Evolutionary conservation across 2,888 invertebrate species (phyloP), one percentile per base, ranked within the genome.

Genomic region (Limnephilus auricula): DNA sequence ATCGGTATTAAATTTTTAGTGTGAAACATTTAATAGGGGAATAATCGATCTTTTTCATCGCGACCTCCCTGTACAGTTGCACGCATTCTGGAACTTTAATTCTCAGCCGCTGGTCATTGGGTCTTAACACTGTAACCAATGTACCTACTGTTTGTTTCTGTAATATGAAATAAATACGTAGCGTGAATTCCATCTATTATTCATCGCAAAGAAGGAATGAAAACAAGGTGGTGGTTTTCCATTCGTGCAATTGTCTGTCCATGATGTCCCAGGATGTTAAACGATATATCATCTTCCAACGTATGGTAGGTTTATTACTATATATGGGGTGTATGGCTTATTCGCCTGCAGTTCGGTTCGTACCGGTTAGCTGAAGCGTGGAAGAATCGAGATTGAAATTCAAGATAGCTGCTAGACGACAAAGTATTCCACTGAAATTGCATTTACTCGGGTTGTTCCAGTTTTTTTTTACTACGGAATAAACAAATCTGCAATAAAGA

Each of bases 361-460:
- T 65, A 80, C 80, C 6, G 30, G 80, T 80, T 80, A 80, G 80
- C 4, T 80, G 80, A 32, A 80, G 80, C 80, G 15, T 80, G 32
- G 13, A 32, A 80, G 80, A 32, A 80, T 80, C 13, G 80, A 80
- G 80, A 80, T 80, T 80, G 80, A 32, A 80, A 80, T 80, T 80
- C 80, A 80, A 80, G 80, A 80, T 31, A 80, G 31, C 80, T 31
- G 15, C 80, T 31, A 31, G 80, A 31, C 80, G 30, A 80, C 80
- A 80, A 80, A 80, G 80, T 80, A 80, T 80, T 80, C 80, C 30
- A 13, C 30, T 31, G 80, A 80, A 80, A 80, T 80, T 80, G 80
- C 80, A 80, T 80, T 80, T 32, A 80, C 30, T 30, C 32, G 31
- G 15, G 31, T 30, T 15, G 50, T 65, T 65, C 5, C 50, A 5